Conservation (phyloP, 2,888 invertebrate genomes). For the Tenthredo notha region DNA sequence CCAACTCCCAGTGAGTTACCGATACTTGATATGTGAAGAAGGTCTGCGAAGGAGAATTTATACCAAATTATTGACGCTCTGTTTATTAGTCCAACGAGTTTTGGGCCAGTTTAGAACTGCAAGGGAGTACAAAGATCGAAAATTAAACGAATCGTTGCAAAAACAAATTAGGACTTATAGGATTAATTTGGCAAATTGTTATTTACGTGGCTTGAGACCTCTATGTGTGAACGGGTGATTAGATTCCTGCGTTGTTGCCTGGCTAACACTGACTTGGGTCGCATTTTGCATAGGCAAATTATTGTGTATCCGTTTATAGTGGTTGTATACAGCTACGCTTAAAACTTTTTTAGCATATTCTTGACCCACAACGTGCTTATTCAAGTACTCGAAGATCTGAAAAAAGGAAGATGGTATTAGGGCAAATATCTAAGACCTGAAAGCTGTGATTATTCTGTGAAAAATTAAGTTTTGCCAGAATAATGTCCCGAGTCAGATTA, state of each 20-base stretch:
- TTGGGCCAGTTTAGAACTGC: not conserved
- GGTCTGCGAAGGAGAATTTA: conserved; percentile 81
- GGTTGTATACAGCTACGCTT: conserved; percentile 99
- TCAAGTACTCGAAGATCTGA: conserved; percentile 96
- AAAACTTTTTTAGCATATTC: conserved; percentile 98
- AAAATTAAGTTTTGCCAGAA: not conserved
- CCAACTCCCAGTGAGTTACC: conserved; percentile 83
- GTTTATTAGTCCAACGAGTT: not conserved
- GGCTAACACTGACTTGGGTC: conserved; percentile 69
- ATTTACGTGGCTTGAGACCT: conserved; percentile 81
- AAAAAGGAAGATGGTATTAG: conserved; percentile 52
- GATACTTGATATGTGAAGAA: conserved; percentile 91
- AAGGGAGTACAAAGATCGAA: not conserved
- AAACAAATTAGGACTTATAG: conserved; percentile 31
- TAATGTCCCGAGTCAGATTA: not conserved
- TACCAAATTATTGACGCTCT: not conserved
- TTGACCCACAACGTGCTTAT: conserved; percentile 98
- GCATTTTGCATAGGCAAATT: conserved; percentile 84
- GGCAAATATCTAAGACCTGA: not conserved
- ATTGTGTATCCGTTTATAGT: conserved; percentile 98
- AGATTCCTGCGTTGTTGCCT: conserved; percentile 81
- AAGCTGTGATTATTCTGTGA: not conserved
- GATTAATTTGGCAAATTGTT: conserved; percentile 36
- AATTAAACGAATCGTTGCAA: not conserved
- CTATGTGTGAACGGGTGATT: conserved; percentile 86